Evolutionary conservation across 2,797 vertebrate species (phyloP).

Genomic region (Cryptoblepharus egeriae): DNA sequence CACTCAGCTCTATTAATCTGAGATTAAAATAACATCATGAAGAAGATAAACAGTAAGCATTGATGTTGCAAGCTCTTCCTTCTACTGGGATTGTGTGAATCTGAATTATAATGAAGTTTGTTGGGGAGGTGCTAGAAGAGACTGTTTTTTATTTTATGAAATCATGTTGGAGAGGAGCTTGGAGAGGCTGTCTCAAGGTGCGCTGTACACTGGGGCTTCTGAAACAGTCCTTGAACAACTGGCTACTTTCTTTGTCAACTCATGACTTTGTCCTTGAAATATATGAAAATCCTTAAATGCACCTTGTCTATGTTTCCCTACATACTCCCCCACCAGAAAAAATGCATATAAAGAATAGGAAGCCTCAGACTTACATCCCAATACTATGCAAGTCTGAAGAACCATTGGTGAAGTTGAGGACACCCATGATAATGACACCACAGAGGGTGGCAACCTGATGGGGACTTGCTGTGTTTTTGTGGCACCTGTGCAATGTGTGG

Average conservation of each 20-base stretch:
- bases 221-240: not conserved
- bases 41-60: not conserved
- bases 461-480: too few relatives aligned
- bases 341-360: too few relatives aligned
- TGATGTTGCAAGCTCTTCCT: not conserved
- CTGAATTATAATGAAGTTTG: not conserved
- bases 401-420: too few relatives aligned
- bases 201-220: not conserved
- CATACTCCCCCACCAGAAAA: too few relatives aligned
- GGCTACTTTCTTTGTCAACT: not conserved
- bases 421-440: too few relatives aligned
- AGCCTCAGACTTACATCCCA: too few relatives aligned
- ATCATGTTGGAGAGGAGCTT: not conserved
- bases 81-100: not conserved
- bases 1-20: not conserved
- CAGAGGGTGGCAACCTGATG: too few relatives aligned
- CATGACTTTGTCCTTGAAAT: not conserved
- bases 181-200: not conserved
- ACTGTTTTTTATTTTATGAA: not conserved
- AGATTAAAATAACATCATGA: not conserved
- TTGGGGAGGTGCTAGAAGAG: not conserved
- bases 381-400: too few relatives aligned
- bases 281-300: not conserved
- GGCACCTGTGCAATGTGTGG: too few relatives aligned
- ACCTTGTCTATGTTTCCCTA: not conserved